Evolutionary conservation across 2,113 vertebrate genomes (phyloP), one percentile per base, ranked within the genome.

Genomic region (Micronycteris hirsuta): DNA sequence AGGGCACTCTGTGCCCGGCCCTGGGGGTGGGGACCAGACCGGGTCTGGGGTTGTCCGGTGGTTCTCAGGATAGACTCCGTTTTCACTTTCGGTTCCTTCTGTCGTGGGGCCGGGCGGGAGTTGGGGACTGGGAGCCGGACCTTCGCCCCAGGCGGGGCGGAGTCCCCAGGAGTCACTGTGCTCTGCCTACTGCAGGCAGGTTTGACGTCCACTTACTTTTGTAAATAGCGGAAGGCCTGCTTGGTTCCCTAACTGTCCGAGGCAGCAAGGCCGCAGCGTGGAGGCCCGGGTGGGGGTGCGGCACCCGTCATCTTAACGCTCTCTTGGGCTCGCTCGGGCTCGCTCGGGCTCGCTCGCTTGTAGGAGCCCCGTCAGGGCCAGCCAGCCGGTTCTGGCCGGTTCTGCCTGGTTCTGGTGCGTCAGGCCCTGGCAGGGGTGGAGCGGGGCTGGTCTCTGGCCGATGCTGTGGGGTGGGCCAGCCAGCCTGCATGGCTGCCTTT

Each of bases 31-130:
- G n/a, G 7, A 7, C 15, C 38, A 56, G 47, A 5, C 77, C 19
- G 1, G 73, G 31, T 5, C 45, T 17, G 4, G 43, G 43, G 43
- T 11, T 17, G 28, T 10, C 47, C 1, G 28, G 38, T 5, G 12
- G 24, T 45, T 65, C 24, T 3, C 16, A 1, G 52, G 36, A 3
- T 13, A 4, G 33, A 54, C 38, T 22, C 65, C 17, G 19, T 90
- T 80, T 97, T 96, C 93, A 56, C 52, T 93, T 92, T 86, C 68
- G 93, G n/a, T 70, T 83, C 74, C 41, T 65, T 43, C n/a, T 3
- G 6, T 11, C 0, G 1, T 33, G 33, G 1, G 3, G 24, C 36
- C 1, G 6, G 17, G 9, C 1, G 22, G 31, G 13, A 12, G 36
- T 4, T 6, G 70, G 52, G 20, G 36, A 13, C 83, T 63, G 7